Conservation (phyloP, 2,113 vertebrate species). For the Leucoraja erinaceus region DNA sequence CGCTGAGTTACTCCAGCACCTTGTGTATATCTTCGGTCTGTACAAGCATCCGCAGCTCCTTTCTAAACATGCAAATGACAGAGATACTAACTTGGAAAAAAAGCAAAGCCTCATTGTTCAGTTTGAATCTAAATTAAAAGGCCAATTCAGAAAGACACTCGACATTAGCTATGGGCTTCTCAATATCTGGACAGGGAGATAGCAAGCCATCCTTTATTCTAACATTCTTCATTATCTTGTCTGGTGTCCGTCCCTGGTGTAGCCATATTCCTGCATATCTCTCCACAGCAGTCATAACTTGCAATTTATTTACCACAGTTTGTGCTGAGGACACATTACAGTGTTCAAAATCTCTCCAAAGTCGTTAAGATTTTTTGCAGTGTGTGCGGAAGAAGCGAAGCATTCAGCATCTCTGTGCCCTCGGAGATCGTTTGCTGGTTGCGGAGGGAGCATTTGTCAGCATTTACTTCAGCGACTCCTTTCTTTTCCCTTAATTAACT, state of each 20-base stretch:
- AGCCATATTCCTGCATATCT: slow-evolving; percentile 79
- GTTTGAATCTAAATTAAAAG: slow-evolving; percentile 36
- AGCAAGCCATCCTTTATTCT: slow-evolving; percentile 77
- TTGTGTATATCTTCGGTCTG: too few species aligned
- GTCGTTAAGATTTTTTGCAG: slow-evolving; percentile 80
- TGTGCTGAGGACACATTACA: slow-evolving; percentile 76
- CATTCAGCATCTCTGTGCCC: slow-evolving; percentile 74
- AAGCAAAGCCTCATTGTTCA: neutral
- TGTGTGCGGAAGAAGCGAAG: slow-evolving; percentile 76
- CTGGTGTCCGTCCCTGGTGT: slow-evolving; percentile 78
- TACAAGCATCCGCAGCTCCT: too few species aligned
- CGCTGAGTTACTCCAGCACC: too few species aligned
- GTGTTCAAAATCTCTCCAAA: slow-evolving; percentile 69
- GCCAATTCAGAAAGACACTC: slow-evolving; percentile 6
- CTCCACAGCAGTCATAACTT: slow-evolving; percentile 83
- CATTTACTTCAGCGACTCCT: slow-evolving; percentile 74
- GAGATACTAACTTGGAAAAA: neutral
- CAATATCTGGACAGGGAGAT: slow-evolving; percentile 50
- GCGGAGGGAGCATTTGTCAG: slow-evolving; percentile 81
- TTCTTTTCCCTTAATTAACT: slow-evolving; percentile 94
- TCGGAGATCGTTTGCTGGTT: slow-evolving; percentile 75
- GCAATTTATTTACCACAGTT: slow-evolving; percentile 82
- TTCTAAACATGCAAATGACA: neutral
- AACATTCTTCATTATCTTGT: slow-evolving; percentile 84
- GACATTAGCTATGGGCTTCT: slow-evolving; percentile 19